Conservation (phyloP, 2,113 vertebrate genomes). For the Chaenogobius annularis region DNA sequence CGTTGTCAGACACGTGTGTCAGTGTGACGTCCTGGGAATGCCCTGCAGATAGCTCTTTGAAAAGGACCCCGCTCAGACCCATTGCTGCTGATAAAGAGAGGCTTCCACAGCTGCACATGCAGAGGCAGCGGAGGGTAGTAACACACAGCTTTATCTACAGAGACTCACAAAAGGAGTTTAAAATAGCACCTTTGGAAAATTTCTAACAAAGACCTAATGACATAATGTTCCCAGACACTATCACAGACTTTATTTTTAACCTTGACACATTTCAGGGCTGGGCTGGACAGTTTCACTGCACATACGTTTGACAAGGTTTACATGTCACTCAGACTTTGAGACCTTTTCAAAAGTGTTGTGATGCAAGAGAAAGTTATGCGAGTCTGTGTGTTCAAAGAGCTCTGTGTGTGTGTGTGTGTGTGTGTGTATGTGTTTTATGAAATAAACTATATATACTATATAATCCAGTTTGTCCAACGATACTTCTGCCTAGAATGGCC, state of each 20-base stretch:
- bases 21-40: no score
- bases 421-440: no score
- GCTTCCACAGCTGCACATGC: background rate
- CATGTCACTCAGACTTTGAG: background rate
- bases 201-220: background rate
- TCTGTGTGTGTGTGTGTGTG: no score
- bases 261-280: background rate
- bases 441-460: background rate
- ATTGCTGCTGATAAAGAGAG: slow-evolving; percentile 1
- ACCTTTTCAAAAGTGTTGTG: background rate
- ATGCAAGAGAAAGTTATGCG: background rate
- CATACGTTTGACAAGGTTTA: background rate
- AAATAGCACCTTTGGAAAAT: background rate
- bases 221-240: background rate
- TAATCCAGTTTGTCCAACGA: background rate
- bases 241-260: background rate
- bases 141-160: background rate
- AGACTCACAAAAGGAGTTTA: background rate
- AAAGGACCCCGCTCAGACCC: background rate
- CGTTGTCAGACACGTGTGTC: no score
- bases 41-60: background rate
- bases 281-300: background rate
- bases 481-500: background rate
- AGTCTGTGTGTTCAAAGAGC: background rate
- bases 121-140: background rate